Percentiles rank a stretch among this genome's conserved stretches.
Evolutionary conservation across 2,888 invertebrate species (phyloP).

Genomic region (Shargacucullia verbasci): DNA sequence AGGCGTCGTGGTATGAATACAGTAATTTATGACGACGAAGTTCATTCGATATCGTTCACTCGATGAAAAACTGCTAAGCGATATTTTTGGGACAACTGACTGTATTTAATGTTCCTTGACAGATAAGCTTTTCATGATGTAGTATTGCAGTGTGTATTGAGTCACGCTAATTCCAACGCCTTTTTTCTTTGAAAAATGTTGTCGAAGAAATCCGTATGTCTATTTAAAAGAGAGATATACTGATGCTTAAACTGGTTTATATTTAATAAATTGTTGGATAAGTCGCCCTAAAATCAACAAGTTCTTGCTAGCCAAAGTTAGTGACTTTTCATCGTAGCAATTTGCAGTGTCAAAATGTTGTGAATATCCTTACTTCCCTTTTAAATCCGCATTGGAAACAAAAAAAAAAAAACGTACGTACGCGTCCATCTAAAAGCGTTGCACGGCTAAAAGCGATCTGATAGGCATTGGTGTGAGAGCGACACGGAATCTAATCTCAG

Average conservation of each 20-base stretch:
- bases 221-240: no score
- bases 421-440: conserved; percentile 34
- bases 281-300: not conserved
- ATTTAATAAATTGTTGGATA: no score
- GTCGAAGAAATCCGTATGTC: conserved; percentile 9
- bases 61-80: conserved; percentile 54
- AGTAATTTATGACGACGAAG: conserved; percentile 65
- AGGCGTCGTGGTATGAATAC: conserved; percentile 69
- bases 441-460: conserved; percentile 44
- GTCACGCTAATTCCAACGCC: conserved; percentile 12
- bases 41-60: conserved; percentile 52
- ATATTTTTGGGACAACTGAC: conserved; percentile 39
- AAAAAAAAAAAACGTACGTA: conserved; percentile 11
- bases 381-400: conserved; percentile 21
- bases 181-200: conserved; percentile 13
- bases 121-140: conserved; percentile 44
- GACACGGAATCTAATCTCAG: conserved; percentile 51
- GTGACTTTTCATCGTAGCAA: conserved; percentile 17
- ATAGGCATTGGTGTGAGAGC: conserved; percentile 47
- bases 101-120: conserved; percentile 37
- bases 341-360: conserved; percentile 5
- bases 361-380: conserved; percentile 25
- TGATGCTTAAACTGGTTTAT: no score
- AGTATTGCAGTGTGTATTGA: conserved; percentile 17
- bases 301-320: not conserved